A percentile compares a stretch with the other conserved stretches of the same genome.
Conservation (phyloP, 2,113 vertebrate genomes). For the Poecilia latipinna region DNA sequence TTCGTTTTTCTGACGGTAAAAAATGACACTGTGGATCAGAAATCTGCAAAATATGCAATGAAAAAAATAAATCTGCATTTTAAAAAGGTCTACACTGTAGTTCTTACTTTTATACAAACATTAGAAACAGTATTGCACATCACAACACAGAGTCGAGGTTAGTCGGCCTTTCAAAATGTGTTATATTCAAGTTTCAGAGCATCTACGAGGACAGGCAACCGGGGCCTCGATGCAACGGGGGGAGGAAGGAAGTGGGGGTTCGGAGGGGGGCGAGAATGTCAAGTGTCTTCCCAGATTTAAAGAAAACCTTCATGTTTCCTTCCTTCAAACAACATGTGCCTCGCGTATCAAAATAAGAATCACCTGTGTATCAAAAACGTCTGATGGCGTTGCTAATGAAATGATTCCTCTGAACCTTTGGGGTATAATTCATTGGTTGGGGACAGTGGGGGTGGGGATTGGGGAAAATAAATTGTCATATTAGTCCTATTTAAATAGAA, state of each 20-base stretch:
- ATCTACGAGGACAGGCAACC: constrained; percentile 94
- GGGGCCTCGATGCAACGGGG: constrained; percentile 93
- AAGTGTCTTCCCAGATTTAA: constrained; percentile 99
- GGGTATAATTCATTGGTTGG: constrained; percentile 77
- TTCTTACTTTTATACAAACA: constrained; percentile 99
- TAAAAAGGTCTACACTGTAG: constrained; percentile 99
- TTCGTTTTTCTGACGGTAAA: constrained; percentile 97
- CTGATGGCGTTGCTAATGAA: constrained; percentile 62
- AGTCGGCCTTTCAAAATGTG: constrained; percentile 99
- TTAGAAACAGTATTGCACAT: constrained; percentile 99
- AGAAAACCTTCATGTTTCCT: constrained; percentile 96
- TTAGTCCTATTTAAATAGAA: constrained; percentile 93
- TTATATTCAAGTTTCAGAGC: constrained; percentile 99
- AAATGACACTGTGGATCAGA: constrained; percentile 99
- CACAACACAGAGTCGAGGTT: constrained; percentile 99
- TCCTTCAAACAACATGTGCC: constrained; percentile 88
- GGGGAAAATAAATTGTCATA: constrained; percentile 76
- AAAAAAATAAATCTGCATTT: constrained; percentile 99
- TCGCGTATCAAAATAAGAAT: constrained; percentile 74
- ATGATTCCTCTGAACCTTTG: constrained; percentile 85
- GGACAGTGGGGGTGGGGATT: constrained; percentile 70
- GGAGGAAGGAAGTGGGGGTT: too few relatives aligned
- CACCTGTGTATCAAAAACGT: constrained; percentile 66
- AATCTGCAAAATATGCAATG: constrained; percentile 99
- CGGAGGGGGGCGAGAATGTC: constrained; percentile 82